phyloP scores from a whole-genome alignment of 37 sponge, comb jelly and placozoan genomes.

The Diacarnus erythraeanus region DNA sequence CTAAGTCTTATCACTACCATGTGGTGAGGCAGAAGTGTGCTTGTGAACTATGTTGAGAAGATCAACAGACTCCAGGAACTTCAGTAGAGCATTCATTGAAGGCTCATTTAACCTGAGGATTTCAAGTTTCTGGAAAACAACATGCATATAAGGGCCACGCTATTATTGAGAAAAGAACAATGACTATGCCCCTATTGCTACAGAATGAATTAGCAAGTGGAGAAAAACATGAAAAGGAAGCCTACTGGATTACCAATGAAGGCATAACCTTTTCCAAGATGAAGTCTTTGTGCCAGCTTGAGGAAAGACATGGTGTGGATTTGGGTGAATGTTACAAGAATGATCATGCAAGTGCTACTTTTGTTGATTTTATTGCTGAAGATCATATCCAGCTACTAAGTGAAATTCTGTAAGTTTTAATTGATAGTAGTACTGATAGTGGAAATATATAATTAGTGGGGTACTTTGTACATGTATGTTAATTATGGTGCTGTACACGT shows the following conservation, averaged over 20 bases:
- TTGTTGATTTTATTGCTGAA: conserved; percentile 1
- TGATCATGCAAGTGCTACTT: conserved; percentile 35
- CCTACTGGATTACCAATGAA: conserved; percentile 49
- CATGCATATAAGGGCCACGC: conserved; percentile 35
- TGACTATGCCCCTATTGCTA: conserved; percentile 32
- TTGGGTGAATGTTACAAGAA: conserved; percentile 43
- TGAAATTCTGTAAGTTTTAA: neutral
- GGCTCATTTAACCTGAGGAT: conserved; percentile 33
- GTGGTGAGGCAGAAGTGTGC: conserved; percentile 18
- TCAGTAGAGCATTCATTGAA: conserved; percentile 42
- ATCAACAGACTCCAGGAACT: conserved; percentile 20
- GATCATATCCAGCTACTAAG: neutral
- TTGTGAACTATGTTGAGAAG: conserved; percentile 14
- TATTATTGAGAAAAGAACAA: conserved; percentile 20
- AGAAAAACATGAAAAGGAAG: neutral
- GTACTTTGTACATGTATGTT: conserved; percentile 10
- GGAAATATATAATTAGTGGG: conserved; percentile 17
- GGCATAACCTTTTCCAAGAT: conserved; percentile 38
- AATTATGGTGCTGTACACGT: conserved; percentile 36
- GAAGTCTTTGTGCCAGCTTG: conserved; percentile 47
- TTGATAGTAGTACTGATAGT: no score
- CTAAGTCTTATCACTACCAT: conserved; percentile 20
- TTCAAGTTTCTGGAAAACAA: conserved; percentile 16
- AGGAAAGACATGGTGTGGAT: conserved; percentile 56
- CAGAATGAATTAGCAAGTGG: neutral